Evolutionary conservation across 2,888 invertebrate species (phyloP).

Genomic region (Ceriagrion tenellum): DNA sequence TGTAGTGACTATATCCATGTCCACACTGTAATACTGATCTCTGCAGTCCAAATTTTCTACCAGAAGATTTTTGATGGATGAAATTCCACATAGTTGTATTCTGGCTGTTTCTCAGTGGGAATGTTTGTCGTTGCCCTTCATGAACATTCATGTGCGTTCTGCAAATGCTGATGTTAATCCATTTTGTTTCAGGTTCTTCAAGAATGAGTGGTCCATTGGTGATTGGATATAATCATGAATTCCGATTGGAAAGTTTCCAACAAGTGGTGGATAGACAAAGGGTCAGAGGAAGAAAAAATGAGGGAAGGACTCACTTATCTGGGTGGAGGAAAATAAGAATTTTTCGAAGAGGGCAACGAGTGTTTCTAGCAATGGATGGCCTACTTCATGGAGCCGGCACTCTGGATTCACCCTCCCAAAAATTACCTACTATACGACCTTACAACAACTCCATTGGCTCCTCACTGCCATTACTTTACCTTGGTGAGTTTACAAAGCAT

Average conservation of each 20-base stretch:
- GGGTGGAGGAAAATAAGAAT: conserved; percentile 53
- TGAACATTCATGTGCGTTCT: too few species aligned
- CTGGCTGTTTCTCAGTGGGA: too few species aligned
- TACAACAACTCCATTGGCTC: conserved; percentile 58
- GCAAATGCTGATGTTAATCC: background rate
- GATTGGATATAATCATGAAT: conserved; percentile 36
- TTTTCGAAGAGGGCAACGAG: conserved; percentile 40
- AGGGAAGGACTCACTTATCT: background rate
- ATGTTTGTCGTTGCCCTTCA: too few species aligned
- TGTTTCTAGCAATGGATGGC: conserved; percentile 60
- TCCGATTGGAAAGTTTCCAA: conserved; percentile 19
- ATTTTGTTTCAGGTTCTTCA: conserved; percentile 2
- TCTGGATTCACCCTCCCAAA: conserved; percentile 49
- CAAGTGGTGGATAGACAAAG: background rate
- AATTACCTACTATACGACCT: conserved; percentile 25
- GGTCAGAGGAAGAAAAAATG: background rate
- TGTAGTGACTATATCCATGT: too few species aligned
- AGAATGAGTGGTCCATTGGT: conserved; percentile 54
- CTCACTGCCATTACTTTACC: conserved; percentile 38
- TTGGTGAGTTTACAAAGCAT: background rate
- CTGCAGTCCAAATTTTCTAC: too few species aligned
- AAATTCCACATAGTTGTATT: too few species aligned
- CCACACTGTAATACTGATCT: too few species aligned
- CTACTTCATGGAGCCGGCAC: conserved; percentile 49
- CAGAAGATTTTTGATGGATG: too few species aligned